These are phyloP conservation scores for Corapipo altera DNA, from an alignment of 2,113 vertebrate species.

Conservation along the genomic window DNA sequence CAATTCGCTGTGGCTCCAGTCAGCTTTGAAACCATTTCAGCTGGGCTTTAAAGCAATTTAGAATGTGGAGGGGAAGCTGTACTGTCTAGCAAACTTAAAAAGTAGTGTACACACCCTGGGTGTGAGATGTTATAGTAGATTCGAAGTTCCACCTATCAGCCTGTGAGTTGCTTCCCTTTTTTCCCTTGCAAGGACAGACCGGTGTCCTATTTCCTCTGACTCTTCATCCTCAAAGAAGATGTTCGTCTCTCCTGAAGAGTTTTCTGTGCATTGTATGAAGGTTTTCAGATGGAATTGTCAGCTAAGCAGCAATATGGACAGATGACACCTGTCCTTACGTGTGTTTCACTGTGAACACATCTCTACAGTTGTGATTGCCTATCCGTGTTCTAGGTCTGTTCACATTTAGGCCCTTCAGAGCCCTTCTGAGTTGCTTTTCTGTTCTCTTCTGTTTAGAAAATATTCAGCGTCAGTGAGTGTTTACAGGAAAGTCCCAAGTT, in stretches of 20 bases:
- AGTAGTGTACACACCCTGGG: not conserved
- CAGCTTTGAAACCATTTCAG: not conserved
- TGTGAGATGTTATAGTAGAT: not conserved
- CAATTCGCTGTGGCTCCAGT: not conserved
- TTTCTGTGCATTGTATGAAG: not conserved
- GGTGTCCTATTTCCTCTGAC: not conserved
- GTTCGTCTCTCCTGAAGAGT: not conserved
- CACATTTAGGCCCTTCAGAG: not conserved
- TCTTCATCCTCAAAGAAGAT: not conserved
- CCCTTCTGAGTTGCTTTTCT: not conserved
- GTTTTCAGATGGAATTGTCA: not conserved
- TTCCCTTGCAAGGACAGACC: not conserved
- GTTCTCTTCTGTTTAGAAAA: not conserved
- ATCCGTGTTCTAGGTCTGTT: not conserved
- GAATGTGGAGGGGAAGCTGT: not conserved
- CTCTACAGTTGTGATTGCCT: not conserved
- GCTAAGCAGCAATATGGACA: not conserved
- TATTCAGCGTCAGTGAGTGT: not conserved
- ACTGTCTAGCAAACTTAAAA: not conserved
- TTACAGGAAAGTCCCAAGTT: not conserved
- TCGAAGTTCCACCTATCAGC: not conserved
- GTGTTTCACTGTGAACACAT: not conserved
- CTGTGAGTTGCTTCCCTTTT: not conserved
- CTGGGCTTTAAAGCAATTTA: not conserved
- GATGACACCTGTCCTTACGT: not conserved